Percentiles rank a stretch among this genome's conserved stretches.
These are phyloP conservation scores for Eumacrocentrus americanus DNA, from an alignment of 2,888 invertebrate species.

Conservation along the genomic window DNA sequence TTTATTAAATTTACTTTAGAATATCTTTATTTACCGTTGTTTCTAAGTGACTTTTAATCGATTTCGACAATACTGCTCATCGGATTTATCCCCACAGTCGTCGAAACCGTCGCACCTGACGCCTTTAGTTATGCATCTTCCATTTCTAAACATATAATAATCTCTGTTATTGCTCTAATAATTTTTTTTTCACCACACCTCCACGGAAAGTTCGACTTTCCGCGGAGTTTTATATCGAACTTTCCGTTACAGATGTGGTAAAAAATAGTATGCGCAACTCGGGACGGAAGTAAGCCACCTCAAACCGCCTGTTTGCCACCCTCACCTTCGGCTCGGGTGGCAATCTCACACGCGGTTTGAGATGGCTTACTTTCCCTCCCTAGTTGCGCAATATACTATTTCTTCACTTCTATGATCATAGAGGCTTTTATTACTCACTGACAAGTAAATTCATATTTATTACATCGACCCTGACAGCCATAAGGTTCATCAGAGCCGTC, in stretches of 20 bases:
- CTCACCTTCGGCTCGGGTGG: no score
- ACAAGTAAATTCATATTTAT: conserved; percentile 59
- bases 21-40: background rate
- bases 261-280: no score
- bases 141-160: conserved; percentile 64
- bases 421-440: conserved; percentile 44
- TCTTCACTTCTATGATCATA: background rate
- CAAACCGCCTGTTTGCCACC: no score
- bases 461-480: conserved; percentile 63
- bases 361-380: no score
- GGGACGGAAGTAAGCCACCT: no score
- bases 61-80: conserved; percentile 66
- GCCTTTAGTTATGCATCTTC: conserved; percentile 67
- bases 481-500: conserved; percentile 73
- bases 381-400: no score
- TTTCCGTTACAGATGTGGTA: no score
- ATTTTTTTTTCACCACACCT: no score
- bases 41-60: conserved; percentile 25
- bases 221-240: background rate
- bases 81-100: conserved; percentile 72
- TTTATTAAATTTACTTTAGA: background rate
- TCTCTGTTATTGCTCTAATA: background rate
- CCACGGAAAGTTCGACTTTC: no score
- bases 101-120: conserved; percentile 71
- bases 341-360: no score